Evolutionary conservation across 1,140 invertebrate species (phyloP), one percentile per base, ranked within the genome.

Genomic region (Orius laevigatus): DNA sequence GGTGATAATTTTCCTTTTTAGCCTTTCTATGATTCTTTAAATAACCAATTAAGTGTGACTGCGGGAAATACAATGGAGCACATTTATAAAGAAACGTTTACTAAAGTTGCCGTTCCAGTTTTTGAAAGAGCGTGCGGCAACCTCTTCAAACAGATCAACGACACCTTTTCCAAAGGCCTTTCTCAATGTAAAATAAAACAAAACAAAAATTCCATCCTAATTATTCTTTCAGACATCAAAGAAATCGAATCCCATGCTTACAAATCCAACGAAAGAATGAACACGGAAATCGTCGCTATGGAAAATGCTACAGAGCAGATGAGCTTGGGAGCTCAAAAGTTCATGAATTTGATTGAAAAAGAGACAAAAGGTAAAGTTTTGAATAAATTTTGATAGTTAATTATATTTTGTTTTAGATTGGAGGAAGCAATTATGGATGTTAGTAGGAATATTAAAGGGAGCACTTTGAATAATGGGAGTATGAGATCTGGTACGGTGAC

Each of bases 141-240:
- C 55, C 84, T 94, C 70, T 91, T 91, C 58, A 69, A 75, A 31
- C 89, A 94, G 68, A 73, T 94, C 2, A 87, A 91, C 60, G 79
- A 86, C 11, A 74, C 78, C 2, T 94, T 94, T 62, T 74, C 77
- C 35, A 72, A 72, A 53, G 90, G 90, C 53, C 87, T 85, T 3
- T 79, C 78, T 59, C 87, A 94, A 67, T 91, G 88, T 93, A 41
- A n/a, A n/a, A n/a, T n/a, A n/a, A n/a, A n/a, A n/a, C n/a, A n/a
- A n/a, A 35, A 45, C 31, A 34, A 16, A 33, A 32, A 14, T 15
- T 19, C 14, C 6, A 15, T 33, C n/a, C 38, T 31, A n/a, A 45
- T 48, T 53, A 46, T 33, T 31, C n/a, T 51, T 52, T 58, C 54
- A 10, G 35, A 66, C 58, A 46, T 67, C 19, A 57, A 64, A 52